Conservation (phyloP, 2,888 invertebrate genomes). For the Cancer borealis region DNA sequence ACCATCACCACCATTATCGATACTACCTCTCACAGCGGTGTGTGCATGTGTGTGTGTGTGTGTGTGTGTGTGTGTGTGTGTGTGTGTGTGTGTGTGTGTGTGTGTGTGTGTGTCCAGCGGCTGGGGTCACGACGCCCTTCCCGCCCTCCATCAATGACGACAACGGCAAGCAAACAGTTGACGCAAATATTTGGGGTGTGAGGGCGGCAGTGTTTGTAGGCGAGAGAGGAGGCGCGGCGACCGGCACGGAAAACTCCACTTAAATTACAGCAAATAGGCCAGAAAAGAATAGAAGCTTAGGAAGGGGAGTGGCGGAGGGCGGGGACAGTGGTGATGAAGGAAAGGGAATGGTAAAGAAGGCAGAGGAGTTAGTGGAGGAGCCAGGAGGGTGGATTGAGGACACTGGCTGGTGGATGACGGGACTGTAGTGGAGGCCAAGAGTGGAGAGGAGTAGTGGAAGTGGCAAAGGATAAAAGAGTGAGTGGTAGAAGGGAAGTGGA, state of each 20-base stretch:
- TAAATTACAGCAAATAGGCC: background rate
- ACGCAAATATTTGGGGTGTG: constrained; percentile 41
- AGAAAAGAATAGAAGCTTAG: background rate
- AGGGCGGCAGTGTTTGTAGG: constrained; percentile 8
- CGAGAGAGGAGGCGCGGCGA: background rate
- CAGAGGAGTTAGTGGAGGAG: background rate
- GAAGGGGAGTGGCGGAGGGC: background rate
- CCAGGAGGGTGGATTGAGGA: background rate
- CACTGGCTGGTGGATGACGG: background rate
- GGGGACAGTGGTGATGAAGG: background rate
- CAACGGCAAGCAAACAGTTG: constrained; percentile 40
- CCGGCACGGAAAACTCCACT: background rate
- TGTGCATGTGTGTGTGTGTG: constrained; percentile 5
- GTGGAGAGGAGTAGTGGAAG: background rate
- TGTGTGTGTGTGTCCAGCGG: background rate
- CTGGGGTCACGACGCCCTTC: background rate
- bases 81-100: background rate
- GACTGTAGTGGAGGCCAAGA: background rate
- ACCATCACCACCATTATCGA: background rate
- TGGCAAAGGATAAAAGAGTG: background rate
- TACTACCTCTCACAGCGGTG: constrained; percentile 1
- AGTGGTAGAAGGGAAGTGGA: background rate
- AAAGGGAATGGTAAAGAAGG: background rate
- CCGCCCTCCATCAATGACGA: constrained; percentile 32
- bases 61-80: constrained; percentile 8